Percentiles rank a stretch among this genome's conserved stretches.
These are phyloP conservation scores for Cyrtodaria siliqua DNA, from an alignment of 2,888 invertebrate genomes.

Conservation along the genomic window DNA sequence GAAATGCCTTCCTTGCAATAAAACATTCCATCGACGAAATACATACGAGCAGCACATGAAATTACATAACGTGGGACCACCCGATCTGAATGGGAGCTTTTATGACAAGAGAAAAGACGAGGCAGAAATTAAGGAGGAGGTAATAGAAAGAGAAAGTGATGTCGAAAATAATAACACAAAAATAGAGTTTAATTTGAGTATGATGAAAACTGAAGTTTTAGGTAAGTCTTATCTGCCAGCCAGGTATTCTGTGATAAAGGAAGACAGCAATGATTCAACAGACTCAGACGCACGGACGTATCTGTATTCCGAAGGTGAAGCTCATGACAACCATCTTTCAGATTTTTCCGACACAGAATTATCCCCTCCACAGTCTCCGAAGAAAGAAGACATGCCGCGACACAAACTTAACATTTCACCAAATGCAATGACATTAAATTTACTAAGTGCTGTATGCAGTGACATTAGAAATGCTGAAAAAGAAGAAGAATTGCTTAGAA, in stretches of 20 bases:
- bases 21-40: constrained; percentile 57
- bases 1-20: constrained; percentile 58
- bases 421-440: constrained; percentile 44
- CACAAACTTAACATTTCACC: constrained; percentile 24
- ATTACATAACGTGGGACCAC: constrained; percentile 49
- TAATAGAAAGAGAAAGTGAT: constrained; percentile 45
- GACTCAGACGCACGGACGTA: constrained; percentile 52
- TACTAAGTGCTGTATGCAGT: constrained; percentile 62
- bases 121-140: constrained; percentile 47
- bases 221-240: background rate
- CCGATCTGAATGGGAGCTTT: constrained; percentile 53
- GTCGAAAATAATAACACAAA: constrained; percentile 54
- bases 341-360: constrained; percentile 53
- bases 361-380: constrained; percentile 30
- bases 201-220: background rate
- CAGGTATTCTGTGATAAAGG: background rate
- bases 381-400: constrained; percentile 13
- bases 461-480: constrained; percentile 58
- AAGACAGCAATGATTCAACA: constrained; percentile 22
- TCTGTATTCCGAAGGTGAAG: constrained; percentile 56
- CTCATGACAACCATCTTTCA: constrained; percentile 33
- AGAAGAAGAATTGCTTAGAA: constrained; percentile 48
- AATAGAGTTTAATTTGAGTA: background rate
- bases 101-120: constrained; percentile 49
- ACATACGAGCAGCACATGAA: constrained; percentile 59